phyloP scores from a whole-genome alignment of 2,888 invertebrate species.

The Chromoteleia sp. region DNA sequence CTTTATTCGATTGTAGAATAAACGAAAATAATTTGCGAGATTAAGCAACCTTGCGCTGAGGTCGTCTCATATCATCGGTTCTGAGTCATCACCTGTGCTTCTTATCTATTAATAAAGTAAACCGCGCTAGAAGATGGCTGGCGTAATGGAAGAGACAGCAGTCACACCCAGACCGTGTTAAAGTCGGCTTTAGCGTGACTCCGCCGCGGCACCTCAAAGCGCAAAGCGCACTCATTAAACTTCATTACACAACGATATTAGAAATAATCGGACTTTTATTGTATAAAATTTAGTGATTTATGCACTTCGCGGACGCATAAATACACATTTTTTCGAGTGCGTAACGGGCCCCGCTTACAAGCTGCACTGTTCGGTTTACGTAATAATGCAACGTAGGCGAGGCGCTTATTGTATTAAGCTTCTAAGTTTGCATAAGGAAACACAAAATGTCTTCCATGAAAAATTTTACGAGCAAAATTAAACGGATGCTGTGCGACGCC shows the following conservation, averaged over 20 bases:
- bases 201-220: constrained; percentile 42
- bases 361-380: constrained; percentile 10
- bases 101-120: constrained; percentile 57
- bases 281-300: constrained; percentile 51
- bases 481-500: not conserved
- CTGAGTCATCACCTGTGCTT: constrained; percentile 48
- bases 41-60: constrained; percentile 25
- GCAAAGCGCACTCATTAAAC: constrained; percentile 43
- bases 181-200: constrained; percentile 53
- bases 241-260: constrained; percentile 59
- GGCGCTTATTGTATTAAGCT: constrained; percentile 5
- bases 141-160: constrained; percentile 49
- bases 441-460: constrained; percentile 9
- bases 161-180: constrained; percentile 53
- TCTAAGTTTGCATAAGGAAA: not conserved
- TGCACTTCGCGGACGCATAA: constrained; percentile 37
- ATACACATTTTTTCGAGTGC: constrained; percentile 29
- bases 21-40: constrained; percentile 12
- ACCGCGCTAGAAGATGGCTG: constrained; percentile 42
- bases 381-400: constrained; percentile 21
- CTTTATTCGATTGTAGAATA: not conserved
- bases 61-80: constrained; percentile 36
- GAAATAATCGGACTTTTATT: constrained; percentile 57
- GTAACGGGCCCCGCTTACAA: constrained; percentile 17
- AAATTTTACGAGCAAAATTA: constrained; percentile 6